Conservation (phyloP, 2,113 vertebrate genomes). For the Mystacornis crossleyi region DNA sequence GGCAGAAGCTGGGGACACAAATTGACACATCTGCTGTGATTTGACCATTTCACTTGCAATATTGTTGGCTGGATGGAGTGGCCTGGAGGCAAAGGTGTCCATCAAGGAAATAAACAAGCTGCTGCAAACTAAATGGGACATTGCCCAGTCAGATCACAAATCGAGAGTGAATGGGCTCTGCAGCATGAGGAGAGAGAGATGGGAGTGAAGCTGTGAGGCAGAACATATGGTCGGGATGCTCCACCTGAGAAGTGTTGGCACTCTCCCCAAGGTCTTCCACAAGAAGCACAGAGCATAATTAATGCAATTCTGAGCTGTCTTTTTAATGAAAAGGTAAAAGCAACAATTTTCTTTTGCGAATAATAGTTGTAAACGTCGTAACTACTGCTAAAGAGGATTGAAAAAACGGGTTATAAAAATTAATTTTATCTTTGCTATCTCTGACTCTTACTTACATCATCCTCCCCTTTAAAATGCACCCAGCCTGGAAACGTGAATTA, state of each 20-base stretch:
- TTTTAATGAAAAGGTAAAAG: neutral
- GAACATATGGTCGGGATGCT: neutral
- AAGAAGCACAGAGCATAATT: neutral
- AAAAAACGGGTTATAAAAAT: neutral
- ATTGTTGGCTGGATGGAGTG: neutral
- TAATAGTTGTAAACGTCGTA: neutral
- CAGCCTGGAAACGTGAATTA: neutral
- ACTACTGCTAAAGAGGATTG: neutral
- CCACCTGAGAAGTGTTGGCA: neutral
- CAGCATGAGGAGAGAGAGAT: neutral
- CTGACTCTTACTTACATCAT: neutral
- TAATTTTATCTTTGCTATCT: neutral
- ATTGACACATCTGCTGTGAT: neutral
- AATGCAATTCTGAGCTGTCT: neutral
- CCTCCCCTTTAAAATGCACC: neutral
- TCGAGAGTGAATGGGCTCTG: neutral
- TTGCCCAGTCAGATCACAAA: neutral
- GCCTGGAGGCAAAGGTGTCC: neutral
- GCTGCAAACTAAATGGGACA: neutral
- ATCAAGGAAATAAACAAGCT: neutral
- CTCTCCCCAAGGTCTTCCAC: neutral
- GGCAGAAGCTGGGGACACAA: neutral
- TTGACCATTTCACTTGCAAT: neutral
- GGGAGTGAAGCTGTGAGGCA: neutral
- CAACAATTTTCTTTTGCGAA: neutral